Percentiles rank a stretch among this genome's conserved stretches.
Evolutionary conservation across 1,140 invertebrate species (phyloP).

Genomic region (Subanguina moxae): DNA sequence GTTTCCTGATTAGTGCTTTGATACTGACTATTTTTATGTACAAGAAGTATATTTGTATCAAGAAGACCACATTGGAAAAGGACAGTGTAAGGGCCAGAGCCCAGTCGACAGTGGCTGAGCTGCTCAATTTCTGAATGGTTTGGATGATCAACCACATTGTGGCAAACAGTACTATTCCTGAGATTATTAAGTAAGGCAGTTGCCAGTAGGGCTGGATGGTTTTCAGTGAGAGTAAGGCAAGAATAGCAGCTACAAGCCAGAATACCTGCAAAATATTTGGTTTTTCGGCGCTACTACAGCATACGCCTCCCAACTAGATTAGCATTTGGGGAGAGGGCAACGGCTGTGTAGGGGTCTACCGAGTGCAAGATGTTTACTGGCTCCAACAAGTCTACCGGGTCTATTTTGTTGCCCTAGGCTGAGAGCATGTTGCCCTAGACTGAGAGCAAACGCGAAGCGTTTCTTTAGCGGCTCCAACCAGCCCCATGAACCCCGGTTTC

Average conservation of each 20-base stretch:
- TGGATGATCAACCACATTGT: slow-evolving; percentile 22
- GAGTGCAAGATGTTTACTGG: too few relatives aligned
- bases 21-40: slow-evolving; percentile 27
- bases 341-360: too few relatives aligned
- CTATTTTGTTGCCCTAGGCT: too few relatives aligned
- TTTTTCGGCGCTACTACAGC: not conserved
- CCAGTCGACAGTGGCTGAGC: slow-evolving; percentile 15
- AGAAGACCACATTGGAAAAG: slow-evolving; percentile 12
- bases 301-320: too few relatives aligned
- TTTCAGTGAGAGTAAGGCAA: slow-evolving; percentile 25
- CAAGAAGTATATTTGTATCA: slow-evolving; percentile 25
- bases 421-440: too few relatives aligned
- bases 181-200: slow-evolving; percentile 22
- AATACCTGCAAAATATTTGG: slow-evolving; percentile 13
- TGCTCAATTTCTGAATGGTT: not conserved
- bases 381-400: too few relatives aligned
- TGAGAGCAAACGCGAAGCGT: too few relatives aligned
- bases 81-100: slow-evolving; percentile 12
- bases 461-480: too few relatives aligned
- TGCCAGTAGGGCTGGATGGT: slow-evolving; percentile 20
- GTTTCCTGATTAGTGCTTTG: slow-evolving; percentile 31
- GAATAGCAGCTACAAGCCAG: slow-evolving; percentile 20
- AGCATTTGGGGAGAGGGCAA: too few relatives aligned
- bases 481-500: too few relatives aligned
- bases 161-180: slow-evolving; percentile 16